Evolutionary conservation across 2,113 vertebrate species (phyloP).

Genomic region (Indicator maculatus): DNA sequence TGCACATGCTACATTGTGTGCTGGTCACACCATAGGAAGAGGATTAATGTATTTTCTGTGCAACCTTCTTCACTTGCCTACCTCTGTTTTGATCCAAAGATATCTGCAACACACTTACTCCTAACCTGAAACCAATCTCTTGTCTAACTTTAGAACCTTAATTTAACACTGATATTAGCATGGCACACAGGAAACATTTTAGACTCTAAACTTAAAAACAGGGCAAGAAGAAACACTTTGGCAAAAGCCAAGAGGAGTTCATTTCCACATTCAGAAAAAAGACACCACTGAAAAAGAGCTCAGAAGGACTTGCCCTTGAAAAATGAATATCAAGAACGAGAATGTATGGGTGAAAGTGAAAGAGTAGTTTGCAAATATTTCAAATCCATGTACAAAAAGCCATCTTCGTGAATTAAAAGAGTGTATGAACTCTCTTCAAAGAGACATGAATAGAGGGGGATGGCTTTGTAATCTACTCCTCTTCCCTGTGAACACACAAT

Average conservation of each 20-base stretch:
- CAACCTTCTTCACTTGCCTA: background rate
- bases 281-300: background rate
- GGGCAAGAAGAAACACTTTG: background rate
- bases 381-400: background rate
- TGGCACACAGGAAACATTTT: background rate
- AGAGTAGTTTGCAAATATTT: background rate
- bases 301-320: background rate
- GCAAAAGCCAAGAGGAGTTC: background rate
- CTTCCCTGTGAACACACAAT: background rate
- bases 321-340: background rate
- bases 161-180: background rate
- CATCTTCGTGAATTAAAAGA: background rate
- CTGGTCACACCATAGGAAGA: fast-evolving
- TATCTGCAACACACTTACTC: background rate
- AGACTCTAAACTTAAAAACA: background rate
- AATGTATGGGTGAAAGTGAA: background rate
- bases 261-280: background rate
- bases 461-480: background rate
- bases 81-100: background rate
- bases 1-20: too few species aligned
- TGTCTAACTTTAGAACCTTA: background rate
- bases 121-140: fast-evolving
- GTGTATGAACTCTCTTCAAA: background rate
- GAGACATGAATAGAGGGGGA: background rate
- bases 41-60: background rate